Evolutionary conservation across 37 sponge, comb jelly and placozoan species (phyloP).

Genomic region (Beroe forskalii): DNA sequence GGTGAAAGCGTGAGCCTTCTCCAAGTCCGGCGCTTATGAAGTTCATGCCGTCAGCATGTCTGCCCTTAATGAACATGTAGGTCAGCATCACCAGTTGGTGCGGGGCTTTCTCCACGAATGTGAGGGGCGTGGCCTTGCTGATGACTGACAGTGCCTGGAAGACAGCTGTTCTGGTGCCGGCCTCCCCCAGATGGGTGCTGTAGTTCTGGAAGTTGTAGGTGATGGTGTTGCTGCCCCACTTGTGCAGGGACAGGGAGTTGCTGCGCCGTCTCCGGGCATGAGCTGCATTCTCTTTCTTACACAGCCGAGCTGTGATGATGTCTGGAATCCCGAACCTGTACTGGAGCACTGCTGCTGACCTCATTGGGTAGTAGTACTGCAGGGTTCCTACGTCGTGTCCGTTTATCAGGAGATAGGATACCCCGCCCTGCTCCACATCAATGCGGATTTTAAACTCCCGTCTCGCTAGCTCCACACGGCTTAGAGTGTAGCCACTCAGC

Average conservation of each 20-base stretch:
- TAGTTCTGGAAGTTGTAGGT: conserved; percentile 39
- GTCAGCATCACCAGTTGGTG: neutral
- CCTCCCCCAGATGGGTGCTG: neutral
- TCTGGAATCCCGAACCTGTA: neutral
- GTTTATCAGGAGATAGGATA: neutral
- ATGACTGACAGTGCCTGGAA: neutral
- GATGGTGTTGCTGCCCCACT: neutral
- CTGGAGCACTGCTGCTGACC: neutral
- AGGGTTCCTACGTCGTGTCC: neutral
- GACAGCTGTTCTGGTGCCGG: neutral
- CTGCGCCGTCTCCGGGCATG: too few relatives aligned
- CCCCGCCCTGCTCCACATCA: neutral
- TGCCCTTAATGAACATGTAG: conserved; percentile 35
- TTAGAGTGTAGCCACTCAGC: neutral
- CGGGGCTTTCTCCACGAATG: neutral
- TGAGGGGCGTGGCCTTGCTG: neutral
- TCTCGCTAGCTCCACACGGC: neutral
- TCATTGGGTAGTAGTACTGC: neutral
- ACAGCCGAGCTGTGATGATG: neutral
- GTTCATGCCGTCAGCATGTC: conserved; percentile 14
- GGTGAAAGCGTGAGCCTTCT: neutral
- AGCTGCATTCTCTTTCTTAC: too few relatives aligned
- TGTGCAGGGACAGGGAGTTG: too few relatives aligned
- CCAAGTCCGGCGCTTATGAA: neutral
- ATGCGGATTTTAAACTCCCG: neutral